Base-by-base conservation (phyloP, 2,888 invertebrate genomes). In the Osmoderma eremita region DNA sequence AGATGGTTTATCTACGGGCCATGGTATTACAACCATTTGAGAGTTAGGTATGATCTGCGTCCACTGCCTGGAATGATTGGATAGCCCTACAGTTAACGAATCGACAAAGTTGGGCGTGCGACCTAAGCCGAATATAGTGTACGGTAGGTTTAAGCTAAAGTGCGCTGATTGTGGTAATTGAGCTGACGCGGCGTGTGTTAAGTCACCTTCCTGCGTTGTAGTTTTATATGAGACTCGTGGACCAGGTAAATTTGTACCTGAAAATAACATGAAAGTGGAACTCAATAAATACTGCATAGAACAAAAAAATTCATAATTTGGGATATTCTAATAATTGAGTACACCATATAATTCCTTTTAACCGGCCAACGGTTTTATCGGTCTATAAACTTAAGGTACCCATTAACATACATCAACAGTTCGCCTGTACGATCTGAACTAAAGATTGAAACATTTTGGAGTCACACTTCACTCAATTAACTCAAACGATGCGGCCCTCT, bases 61-160 rank as follows among this genome's bases (percentile, higher is more conserved):
- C 93, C 95, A 97, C 67, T 88, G 89, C 72, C 89, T 89, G 0
- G 86, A 88, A 75, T 86, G 86, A 65, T 88, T 87, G n/a, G 88
- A 89, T 54, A 92, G 82, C 6, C 95, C 94, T 1, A 97, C 94
- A 64, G 88, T 90, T 38, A 98, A 83, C 10, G 88, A 88, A 78
- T 98, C 98, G 0, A 99, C 94, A 84, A 98, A 99, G 83, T 99
- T 99, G 1, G 98, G 98, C 39, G 97, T 97, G 67, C 97, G 88
- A 1, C 98, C 99, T n/a, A 99, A 85, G 1, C 99, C 99, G 83
- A 99, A 98, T 71, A 97, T 92, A 0, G 93, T 92, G 81, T 95
- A 99, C 0, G 99, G 98, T 65, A 98, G 83, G 81, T 97, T 95
- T n/a, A 99, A 85, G 1, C 96, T 89, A 80, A 93, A 92, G 80